Conservation (phyloP, 2,888 invertebrate genomes). For the Miltochrista miniata region DNA sequence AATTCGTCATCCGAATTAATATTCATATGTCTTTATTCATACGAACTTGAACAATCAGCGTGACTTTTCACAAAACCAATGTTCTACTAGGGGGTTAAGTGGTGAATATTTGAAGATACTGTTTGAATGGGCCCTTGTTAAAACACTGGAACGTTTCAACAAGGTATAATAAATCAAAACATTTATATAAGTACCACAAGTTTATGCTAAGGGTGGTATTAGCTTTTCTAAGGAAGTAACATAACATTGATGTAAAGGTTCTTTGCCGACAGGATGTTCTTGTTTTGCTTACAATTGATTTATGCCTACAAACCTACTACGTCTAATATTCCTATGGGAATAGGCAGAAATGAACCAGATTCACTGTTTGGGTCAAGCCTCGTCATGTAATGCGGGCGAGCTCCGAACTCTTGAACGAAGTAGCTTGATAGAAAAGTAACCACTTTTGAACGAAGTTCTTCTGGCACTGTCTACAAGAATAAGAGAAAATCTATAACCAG, state of each 20-base stretch:
- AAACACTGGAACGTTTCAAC: slow-evolving; percentile 13
- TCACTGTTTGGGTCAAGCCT: too few relatives aligned
- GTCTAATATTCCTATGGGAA: too few relatives aligned
- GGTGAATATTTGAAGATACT: slow-evolving; percentile 6
- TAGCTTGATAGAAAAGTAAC: too few relatives aligned
- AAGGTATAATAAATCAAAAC: slow-evolving; percentile 26
- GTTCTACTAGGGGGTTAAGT: not conserved
- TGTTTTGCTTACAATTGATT: too few relatives aligned
- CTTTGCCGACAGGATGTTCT: too few relatives aligned
- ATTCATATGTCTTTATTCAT: slow-evolving; percentile 3
- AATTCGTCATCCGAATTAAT: not conserved
- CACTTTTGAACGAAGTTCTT: too few relatives aligned
- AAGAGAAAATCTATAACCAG: too few relatives aligned
- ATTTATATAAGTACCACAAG: slow-evolving; percentile 10
- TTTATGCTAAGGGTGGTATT: slow-evolving; percentile 4
- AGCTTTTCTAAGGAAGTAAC: not conserved
- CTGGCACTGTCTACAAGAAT: too few relatives aligned
- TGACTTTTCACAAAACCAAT: slow-evolving; percentile 7
- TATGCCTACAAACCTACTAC: too few relatives aligned
- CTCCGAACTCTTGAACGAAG: too few relatives aligned
- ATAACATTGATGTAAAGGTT: not conserved
- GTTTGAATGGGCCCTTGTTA: slow-evolving; percentile 3
- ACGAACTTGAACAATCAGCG: not conserved
- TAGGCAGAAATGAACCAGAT: too few relatives aligned
- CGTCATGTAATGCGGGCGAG: too few relatives aligned